phyloP scores from a whole-genome alignment of 2,888 invertebrate species.

The Tenthredo amoena region DNA sequence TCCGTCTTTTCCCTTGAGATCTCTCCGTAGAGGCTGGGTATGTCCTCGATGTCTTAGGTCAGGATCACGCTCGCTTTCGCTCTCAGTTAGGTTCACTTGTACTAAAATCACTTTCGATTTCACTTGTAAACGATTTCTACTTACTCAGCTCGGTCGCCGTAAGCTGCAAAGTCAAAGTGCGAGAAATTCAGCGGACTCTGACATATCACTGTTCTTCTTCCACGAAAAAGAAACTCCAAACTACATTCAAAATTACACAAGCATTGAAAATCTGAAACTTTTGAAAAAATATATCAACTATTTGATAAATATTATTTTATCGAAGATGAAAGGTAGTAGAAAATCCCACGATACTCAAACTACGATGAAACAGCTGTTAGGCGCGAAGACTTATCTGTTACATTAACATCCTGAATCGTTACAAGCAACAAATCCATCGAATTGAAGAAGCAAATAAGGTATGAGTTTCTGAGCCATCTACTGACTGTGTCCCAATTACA shows the following conservation, averaged over 20 bases:
- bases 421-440: neutral
- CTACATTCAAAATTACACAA: neutral
- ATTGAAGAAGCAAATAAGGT: neutral
- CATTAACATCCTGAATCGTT: neutral
- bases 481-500: too few relatives aligned
- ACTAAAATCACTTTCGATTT: conserved; percentile 58
- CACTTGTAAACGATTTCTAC: conserved; percentile 57
- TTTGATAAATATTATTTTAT: neutral
- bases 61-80: conserved; percentile 63
- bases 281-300: neutral
- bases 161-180: conserved; percentile 19
- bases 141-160: conserved; percentile 56
- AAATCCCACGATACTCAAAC: neutral
- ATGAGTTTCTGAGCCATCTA: neutral
- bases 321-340: neutral
- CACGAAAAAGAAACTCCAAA: neutral
- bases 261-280: neutral
- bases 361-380: neutral
- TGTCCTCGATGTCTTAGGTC: conserved; percentile 60
- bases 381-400: neutral
- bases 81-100: conserved; percentile 34
- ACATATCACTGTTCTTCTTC: neutral
- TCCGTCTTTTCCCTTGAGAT: conserved; percentile 53
- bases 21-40: conserved; percentile 58
- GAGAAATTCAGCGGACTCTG: neutral